Base-by-base conservation (phyloP, 2,113 vertebrate species). In the Prolemur simus region DNA sequence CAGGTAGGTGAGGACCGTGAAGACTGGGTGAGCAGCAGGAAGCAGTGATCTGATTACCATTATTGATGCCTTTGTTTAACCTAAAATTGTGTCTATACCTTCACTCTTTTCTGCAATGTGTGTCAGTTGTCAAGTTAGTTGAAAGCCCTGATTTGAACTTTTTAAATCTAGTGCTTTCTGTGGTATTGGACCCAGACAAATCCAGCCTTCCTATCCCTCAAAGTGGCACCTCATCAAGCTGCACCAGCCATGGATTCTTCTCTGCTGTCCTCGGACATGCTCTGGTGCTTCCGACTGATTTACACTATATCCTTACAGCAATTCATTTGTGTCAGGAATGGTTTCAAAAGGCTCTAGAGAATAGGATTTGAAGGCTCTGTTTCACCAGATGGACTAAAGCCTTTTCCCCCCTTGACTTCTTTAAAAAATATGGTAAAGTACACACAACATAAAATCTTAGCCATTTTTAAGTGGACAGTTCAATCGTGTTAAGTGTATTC, bases 61-160 rank as follows among this genome's bases (percentile, higher is more conserved):
- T 71, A 58, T 1, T 20, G 37, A 87, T 73, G 25, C 15, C 15
- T 85, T 73, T 47, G 25, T 71, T 87, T 60, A 58, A 81, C 32
- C 54, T 95, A 60, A 93, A 85, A 56, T 45, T 64, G 13, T 45
- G 34, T 42, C 64, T 87, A 8, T 18, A 52, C 0, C 2, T 45
- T 87, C 21, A 68, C 10, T 77, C 89, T 87, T 84, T 92, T 54
- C 54, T 77, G 34, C 9, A 89, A 2, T 49, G 14, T 21, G 2
- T n/a, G 18, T 71, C 47, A 78, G 12, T 47, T 63, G 34, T 89
- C 58, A 66, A 37, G 8, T 84, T 49, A 85, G 68, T 66, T 56
- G 69, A 96, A 96, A 95, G 52, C 13, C 78, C 60, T 45, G 17
- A 60, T 93, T 73, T 34, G 27, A 27, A 71, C n/a, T 78, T 95